phyloP scores from a whole-genome alignment of 2,797 vertebrate genomes.

The Remorina albescens region DNA sequence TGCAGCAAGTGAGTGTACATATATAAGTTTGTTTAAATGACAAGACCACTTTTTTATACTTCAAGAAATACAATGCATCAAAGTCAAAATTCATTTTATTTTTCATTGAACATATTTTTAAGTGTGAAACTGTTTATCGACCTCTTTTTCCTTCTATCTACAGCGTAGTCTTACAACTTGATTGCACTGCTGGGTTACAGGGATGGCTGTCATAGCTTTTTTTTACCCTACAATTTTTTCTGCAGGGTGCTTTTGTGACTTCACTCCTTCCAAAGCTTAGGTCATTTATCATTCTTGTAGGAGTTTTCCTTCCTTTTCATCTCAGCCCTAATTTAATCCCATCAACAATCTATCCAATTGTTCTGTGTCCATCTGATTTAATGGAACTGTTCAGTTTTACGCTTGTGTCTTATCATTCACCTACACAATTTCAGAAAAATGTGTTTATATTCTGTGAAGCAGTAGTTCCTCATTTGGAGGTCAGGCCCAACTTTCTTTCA shows the following conservation, averaged over 20 bases:
- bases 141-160: neutral
- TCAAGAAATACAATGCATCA: neutral
- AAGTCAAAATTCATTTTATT: neutral
- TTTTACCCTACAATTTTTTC: conserved; percentile 23
- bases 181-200: neutral
- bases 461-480: neutral
- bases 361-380: no score
- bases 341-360: neutral
- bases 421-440: neutral
- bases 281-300: conserved; percentile 3
- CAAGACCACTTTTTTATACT: neutral
- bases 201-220: neutral
- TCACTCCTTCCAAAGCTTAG: neutral
- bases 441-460: neutral
- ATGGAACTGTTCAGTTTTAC: neutral
- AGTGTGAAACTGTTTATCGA: neutral
- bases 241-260: conserved; percentile 1
- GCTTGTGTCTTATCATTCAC: neutral
- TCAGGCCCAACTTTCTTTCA: neutral
- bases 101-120: neutral
- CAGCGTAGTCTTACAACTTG: neutral
- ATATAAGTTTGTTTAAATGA: neutral
- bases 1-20: neutral
- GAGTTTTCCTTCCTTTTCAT: conserved; percentile 23
- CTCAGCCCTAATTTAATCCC: conserved; percentile 1